A percentile compares a stretch with the other conserved stretches of the same genome.
These are phyloP conservation scores for Coendou prehensilis DNA, from an alignment of 2,797 vertebrate species.

Conservation along the genomic window DNA sequence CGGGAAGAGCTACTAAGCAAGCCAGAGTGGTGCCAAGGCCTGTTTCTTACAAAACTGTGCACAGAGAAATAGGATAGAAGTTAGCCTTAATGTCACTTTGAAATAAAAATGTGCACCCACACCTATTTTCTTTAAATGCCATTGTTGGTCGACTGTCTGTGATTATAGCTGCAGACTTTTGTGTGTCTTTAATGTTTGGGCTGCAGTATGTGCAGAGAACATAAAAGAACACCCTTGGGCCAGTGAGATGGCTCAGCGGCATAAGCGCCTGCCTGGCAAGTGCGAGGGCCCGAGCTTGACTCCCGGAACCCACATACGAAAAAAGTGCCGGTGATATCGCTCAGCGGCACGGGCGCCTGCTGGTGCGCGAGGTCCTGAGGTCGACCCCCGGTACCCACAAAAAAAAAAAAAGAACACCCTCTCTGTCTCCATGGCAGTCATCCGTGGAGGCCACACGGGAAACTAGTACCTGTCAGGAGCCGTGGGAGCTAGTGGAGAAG, in stretches of 20 bases:
- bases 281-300: too few species aligned
- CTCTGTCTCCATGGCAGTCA: accelerated
- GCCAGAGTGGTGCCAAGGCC: accelerated
- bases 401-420: not conserved
- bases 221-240: not conserved
- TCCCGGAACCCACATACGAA: too few species aligned
- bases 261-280: too few species aligned
- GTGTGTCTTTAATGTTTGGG: not conserved
- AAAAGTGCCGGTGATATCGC: too few species aligned
- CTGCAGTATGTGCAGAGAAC: not conserved
- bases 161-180: too few species aligned
- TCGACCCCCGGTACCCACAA: too few species aligned
- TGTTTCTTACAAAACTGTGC: not conserved
- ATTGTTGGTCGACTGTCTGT: accelerated
- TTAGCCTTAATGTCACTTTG: not conserved
- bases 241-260: too few species aligned
- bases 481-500: not conserved
- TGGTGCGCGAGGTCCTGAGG: too few species aligned
- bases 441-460: too few species aligned
- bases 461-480: too few species aligned
- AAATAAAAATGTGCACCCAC: not conserved
- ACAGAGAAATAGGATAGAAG: accelerated
- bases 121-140: accelerated
- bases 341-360: too few species aligned
- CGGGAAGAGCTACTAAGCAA: accelerated